Evolutionary conservation across 1,140 invertebrate species (phyloP).

Genomic region (Drosophila elegans): DNA sequence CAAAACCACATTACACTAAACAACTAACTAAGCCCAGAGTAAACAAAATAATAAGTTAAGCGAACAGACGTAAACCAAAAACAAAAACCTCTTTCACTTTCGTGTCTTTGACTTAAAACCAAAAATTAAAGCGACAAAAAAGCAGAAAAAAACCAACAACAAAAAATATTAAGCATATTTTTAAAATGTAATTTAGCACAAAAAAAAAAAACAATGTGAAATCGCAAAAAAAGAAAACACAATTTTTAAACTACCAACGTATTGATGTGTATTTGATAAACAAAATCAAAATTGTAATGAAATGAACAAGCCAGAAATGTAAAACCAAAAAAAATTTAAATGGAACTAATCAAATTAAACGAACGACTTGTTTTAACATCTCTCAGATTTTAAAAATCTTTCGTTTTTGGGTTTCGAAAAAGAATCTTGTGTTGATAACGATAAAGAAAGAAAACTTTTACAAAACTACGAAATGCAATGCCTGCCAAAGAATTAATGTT

Average conservation of each 20-base stretch:
- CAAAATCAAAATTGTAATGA: slow-evolving; percentile 48
- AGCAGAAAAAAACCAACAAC: slow-evolving; percentile 51
- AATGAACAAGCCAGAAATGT: slow-evolving; percentile 20
- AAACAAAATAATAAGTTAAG: slow-evolving; percentile 76
- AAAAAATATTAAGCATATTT: slow-evolving; percentile 77
- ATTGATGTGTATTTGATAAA: slow-evolving; percentile 83
- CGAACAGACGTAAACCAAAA: slow-evolving; percentile 75
- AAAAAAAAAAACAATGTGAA: slow-evolving; percentile 45
- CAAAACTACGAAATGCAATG: slow-evolving; percentile 84
- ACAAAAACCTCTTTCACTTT: slow-evolving; percentile 85
- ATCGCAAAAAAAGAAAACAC: slow-evolving; percentile 43
- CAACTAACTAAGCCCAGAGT: slow-evolving; percentile 53
- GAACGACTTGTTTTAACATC: slow-evolving; percentile 20
- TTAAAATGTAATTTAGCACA: slow-evolving; percentile 84
- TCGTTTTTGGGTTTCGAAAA: slow-evolving; percentile 57
- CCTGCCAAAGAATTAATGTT: slow-evolving; percentile 84
- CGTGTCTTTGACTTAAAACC: slow-evolving; percentile 84
- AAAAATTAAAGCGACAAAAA: slow-evolving; percentile 51
- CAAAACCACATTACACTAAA: slow-evolving; percentile 70
- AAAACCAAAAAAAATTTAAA: slow-evolving; percentile 32
- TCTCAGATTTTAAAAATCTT: slow-evolving; percentile 34
- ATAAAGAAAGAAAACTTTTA: slow-evolving; percentile 57
- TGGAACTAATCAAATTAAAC: slow-evolving; percentile 27
- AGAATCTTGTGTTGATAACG: slow-evolving; percentile 35
- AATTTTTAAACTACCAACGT: slow-evolving; percentile 81